phyloP scores from a whole-genome alignment of 2,797 vertebrate genomes.

The Coilia nasus region DNA sequence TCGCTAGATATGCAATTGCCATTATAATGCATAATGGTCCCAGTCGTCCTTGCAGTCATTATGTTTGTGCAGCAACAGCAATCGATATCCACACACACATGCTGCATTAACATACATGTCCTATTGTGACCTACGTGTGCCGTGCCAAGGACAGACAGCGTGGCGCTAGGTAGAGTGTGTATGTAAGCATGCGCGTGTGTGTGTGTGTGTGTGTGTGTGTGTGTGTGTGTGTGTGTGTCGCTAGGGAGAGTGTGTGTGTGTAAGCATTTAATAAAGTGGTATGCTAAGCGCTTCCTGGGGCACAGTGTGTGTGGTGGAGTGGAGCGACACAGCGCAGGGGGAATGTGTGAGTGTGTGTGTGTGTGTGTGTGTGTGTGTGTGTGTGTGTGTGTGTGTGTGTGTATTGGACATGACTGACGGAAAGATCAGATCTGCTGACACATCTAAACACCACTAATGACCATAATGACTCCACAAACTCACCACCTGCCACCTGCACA shows the following conservation, averaged over 20 bases:
- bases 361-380: constrained; percentile 4
- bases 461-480: constrained; percentile 64
- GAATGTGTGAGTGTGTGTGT: no score
- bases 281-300: neutral
- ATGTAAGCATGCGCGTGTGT: neutral
- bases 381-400: constrained; percentile 19
- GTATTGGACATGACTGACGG: constrained; percentile 43
- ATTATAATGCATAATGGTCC: neutral
- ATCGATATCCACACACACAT: neutral
- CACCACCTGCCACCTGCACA: constrained; percentile 46
- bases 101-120: neutral
- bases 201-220: no score
- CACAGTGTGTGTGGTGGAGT: neutral
- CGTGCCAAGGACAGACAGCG: neutral
- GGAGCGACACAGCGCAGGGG: no score
- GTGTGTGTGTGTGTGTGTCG: no score
- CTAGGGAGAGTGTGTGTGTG: neutral
- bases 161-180: neutral
- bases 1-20: neutral
- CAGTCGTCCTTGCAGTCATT: neutral
- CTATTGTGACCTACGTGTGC: neutral
- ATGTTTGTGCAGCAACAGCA: neutral
- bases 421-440: constrained; percentile 64
- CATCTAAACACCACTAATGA: constrained; percentile 60
- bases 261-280: constrained; percentile 11